Evolutionary conservation across 2,113 vertebrate genomes (phyloP).

Genomic region (Hippolais icterina): DNA sequence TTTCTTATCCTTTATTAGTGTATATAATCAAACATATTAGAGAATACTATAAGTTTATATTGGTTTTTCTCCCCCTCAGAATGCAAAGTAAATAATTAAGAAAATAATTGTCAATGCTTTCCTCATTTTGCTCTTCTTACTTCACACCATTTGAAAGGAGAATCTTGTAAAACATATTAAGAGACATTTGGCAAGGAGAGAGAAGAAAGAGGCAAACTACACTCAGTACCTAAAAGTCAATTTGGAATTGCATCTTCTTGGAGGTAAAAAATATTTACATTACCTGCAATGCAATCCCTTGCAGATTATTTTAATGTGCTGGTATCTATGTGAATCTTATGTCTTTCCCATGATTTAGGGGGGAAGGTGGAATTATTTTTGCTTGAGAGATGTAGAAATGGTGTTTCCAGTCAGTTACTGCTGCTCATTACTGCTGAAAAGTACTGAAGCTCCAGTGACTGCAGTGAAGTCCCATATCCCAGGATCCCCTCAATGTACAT

Average conservation of each 20-base stretch:
- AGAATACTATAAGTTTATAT: neutral
- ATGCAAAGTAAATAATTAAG: neutral
- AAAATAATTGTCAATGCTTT: neutral
- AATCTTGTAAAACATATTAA: neutral
- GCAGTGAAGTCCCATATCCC: neutral
- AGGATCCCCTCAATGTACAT: rapidly evolving
- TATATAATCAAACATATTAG: neutral
- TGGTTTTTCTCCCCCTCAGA: neutral
- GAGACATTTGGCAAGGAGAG: neutral
- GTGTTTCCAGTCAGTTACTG: neutral
- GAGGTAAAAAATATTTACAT: neutral
- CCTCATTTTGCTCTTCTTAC: neutral
- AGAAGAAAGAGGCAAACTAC: neutral
- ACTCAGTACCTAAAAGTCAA: neutral
- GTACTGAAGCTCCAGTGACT: neutral
- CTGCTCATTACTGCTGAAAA: neutral
- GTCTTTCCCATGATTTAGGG: neutral
- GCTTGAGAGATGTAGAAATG: neutral
- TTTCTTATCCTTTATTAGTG: neutral
- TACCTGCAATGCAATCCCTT: neutral
- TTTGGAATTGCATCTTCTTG: neutral
- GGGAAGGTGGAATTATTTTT: neutral
- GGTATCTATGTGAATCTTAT: neutral
- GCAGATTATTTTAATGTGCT: neutral
- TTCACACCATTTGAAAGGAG: neutral